Percentiles rank a stretch among this genome's conserved stretches.
Conservation (phyloP, 2,113 vertebrate species). For the Spilogale gracilis region DNA sequence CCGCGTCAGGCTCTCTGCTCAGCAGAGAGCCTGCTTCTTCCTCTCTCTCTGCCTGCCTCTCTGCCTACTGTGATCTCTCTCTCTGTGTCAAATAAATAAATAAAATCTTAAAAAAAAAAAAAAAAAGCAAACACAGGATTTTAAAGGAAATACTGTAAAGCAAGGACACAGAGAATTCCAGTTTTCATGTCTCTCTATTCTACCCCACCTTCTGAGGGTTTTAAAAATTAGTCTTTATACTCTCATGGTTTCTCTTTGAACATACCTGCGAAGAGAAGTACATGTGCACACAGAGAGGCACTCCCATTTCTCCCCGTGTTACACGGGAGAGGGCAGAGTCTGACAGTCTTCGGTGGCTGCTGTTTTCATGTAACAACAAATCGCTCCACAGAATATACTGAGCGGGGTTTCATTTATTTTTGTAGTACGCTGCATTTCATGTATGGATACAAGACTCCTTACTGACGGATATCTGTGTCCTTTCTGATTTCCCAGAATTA, state of each 20-base stretch:
- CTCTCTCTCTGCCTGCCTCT: not conserved
- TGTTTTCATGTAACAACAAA: rapidly evolving
- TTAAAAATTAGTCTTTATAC: not conserved
- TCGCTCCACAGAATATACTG: rapidly evolving
- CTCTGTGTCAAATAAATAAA: no score
- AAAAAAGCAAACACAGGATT: not conserved
- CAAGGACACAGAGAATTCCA: not conserved
- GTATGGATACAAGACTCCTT: not conserved
- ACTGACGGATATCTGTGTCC: rapidly evolving
- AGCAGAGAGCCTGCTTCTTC: not conserved
- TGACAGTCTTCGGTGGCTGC: rapidly evolving
- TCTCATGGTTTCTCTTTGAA: not conserved
- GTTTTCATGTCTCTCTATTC: not conserved
- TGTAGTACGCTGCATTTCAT: rapidly evolving
- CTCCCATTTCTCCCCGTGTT: not conserved
- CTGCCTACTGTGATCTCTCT: no score
- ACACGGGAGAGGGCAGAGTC: rapidly evolving
- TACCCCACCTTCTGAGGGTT: not conserved
- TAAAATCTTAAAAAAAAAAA: no score
- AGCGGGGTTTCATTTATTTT: rapidly evolving
- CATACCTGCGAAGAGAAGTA: not conserved
- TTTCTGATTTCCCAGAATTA: not conserved
- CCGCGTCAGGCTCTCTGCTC: no score
- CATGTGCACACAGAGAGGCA: not conserved
- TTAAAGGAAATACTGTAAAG: not conserved